Evolutionary conservation across 2,888 invertebrate species (phyloP).

Genomic region (Apotomis betuletana): DNA sequence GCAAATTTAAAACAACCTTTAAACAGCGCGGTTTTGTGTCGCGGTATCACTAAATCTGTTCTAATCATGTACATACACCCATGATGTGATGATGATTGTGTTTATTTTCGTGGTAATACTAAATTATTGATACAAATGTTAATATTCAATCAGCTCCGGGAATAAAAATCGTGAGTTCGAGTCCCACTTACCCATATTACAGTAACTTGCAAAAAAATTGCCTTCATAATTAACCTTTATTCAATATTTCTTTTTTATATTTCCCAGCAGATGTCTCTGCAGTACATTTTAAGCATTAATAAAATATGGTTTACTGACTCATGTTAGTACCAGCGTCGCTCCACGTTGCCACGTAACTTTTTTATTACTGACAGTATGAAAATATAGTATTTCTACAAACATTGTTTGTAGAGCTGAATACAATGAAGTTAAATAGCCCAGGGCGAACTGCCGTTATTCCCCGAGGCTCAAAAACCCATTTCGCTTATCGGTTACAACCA

Average conservation of each 20-base stretch:
- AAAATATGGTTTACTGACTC: neutral
- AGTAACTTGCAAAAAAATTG: too few relatives aligned
- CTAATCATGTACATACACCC: too few relatives aligned
- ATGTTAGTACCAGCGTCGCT: neutral
- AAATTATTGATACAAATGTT: too few relatives aligned
- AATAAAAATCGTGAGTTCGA: too few relatives aligned
- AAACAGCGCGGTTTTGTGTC: too few relatives aligned
- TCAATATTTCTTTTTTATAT: neutral
- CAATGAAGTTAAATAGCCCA: conserved; percentile 59
- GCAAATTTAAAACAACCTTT: too few relatives aligned
- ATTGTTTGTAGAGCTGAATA: conserved; percentile 56
- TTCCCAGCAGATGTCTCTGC: neutral
- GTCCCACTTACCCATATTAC: too few relatives aligned
- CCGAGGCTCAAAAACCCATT: conserved; percentile 65
- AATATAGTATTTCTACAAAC: conserved; percentile 33
- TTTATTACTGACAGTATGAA: conserved; percentile 34
- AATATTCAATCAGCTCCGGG: too few relatives aligned
- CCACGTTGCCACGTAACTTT: conserved; percentile 8
- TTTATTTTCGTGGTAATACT: too few relatives aligned
- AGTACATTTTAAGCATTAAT: neutral
- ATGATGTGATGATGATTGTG: too few relatives aligned
- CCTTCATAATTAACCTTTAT: too few relatives aligned
- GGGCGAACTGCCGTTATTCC: conserved; percentile 55
- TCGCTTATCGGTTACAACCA: conserved; percentile 62
- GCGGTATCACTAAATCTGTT: too few relatives aligned